Base-by-base conservation (phyloP, 2,888 invertebrate genomes). In the Auanema sp. region DNA sequence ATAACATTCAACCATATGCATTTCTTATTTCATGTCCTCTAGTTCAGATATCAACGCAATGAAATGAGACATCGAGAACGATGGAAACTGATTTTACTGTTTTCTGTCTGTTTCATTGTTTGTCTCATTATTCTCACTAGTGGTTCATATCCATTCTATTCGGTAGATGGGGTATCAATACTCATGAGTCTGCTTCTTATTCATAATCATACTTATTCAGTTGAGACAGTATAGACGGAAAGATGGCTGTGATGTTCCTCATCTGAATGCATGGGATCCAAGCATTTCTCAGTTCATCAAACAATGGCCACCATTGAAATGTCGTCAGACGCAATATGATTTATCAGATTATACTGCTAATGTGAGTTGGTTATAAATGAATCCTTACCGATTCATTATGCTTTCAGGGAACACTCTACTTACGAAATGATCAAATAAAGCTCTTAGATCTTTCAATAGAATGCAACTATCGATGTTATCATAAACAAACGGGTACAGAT, bases 211-310 rank as follows among this genome's bases (percentile, higher is more conserved):
- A 5, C 33, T 33, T n/a, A n/a, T n/a, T 33, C 33, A 33, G 33
- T 33, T 33, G 33, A 33, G 33, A 8, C 33, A 33, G 33, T 33
- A 33, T 33, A 3, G 33, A 3, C 33, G 33, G 4, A 33, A 41
- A 18, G 52, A 52, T 23, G 52, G 52, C 11, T 62, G 62, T 57
- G 47, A 57, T 16, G 61, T 81, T 42, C 71, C 75, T 3, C 57
- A 65, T 6, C 71, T 76, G 8, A 73, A 81, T 65, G 79, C 81
- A n/a, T 81, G 78, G 77, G 79, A 81, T 67, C 64, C 53, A 49
- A 60, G 71, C 24, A 74, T 81, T 50, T 63, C 55, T 10, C 56
- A 66, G 47, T 81, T 74, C 56, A 42, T 79, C 23, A 49, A 60
- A 25, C 56, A 60, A 52, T 53, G 69, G 18, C 49, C 65, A 10